Conservation (phyloP, 2,888 invertebrate species). For the Litoditis marina region DNA sequence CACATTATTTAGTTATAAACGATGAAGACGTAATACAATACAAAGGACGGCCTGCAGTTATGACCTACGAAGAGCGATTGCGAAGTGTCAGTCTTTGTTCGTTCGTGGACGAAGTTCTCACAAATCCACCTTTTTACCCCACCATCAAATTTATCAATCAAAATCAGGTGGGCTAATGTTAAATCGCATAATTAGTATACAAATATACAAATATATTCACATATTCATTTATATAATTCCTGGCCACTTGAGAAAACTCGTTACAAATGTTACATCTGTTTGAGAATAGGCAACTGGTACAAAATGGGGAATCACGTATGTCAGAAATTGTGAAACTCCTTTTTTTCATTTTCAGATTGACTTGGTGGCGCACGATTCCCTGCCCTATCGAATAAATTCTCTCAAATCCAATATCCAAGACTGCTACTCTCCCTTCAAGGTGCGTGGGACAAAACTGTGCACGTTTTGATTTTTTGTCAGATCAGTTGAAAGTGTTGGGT, state of each 20-base stretch:
- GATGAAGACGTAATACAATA: slow-evolving; percentile 21
- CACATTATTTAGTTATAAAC: slow-evolving; percentile 27
- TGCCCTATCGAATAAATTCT: slow-evolving; percentile 18
- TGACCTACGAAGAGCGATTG: background rate
- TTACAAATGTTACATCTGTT: too few species aligned
- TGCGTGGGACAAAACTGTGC: too few species aligned
- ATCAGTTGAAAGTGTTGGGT: too few species aligned
- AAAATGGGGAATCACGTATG: too few species aligned
- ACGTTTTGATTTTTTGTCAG: too few species aligned
- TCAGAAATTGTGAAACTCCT: too few species aligned
- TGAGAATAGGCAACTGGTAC: too few species aligned
- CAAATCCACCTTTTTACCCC: slow-evolving; percentile 87
- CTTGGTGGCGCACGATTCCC: slow-evolving; percentile 24
- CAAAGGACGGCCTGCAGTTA: slow-evolving; percentile 21
- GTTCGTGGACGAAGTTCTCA: slow-evolving; percentile 83
- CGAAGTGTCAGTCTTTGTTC: slow-evolving; percentile 16
- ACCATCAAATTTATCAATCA: slow-evolving; percentile 81
- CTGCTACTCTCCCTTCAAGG: slow-evolving; percentile 31
- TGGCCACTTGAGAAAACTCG: too few species aligned
- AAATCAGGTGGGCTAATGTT: slow-evolving; percentile 78
- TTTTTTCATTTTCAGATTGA: slow-evolving; percentile 18
- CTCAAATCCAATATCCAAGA: slow-evolving; percentile 5
- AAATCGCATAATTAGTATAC: too few species aligned
- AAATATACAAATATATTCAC: too few species aligned
- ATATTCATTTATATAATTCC: too few species aligned